Percentiles rank a stretch among this genome's conserved stretches.
These are phyloP conservation scores for Eulithis prunata DNA, from an alignment of 2,888 invertebrate species.

Conservation along the genomic window DNA sequence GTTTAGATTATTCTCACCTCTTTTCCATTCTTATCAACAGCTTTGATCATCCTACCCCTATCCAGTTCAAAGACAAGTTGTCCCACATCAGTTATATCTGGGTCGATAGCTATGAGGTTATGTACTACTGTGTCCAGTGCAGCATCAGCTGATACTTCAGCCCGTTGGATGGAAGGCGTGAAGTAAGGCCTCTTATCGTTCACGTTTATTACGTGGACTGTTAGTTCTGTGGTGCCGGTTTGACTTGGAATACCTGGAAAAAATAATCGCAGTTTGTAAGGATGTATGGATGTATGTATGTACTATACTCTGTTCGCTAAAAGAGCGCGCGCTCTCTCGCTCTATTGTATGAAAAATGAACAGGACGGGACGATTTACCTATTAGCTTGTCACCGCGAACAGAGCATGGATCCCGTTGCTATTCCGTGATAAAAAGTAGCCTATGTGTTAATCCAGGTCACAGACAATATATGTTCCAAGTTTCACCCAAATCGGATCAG, in stretches of 20 bases:
- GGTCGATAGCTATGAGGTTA: conserved; percentile 89
- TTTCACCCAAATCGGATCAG: too few relatives aligned
- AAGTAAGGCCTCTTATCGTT: conserved; percentile 95
- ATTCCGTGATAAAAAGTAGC: too few relatives aligned
- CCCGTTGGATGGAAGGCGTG: conserved; percentile 90
- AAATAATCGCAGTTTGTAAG: too few relatives aligned
- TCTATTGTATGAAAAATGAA: too few relatives aligned
- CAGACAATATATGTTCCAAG: too few relatives aligned
- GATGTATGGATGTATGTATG: too few relatives aligned
- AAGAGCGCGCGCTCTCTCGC: too few relatives aligned
- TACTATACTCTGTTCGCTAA: too few relatives aligned
- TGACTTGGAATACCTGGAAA: conserved; percentile 88
- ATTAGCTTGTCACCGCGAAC: too few relatives aligned
- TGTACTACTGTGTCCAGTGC: conserved; percentile 88
- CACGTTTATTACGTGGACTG: conserved; percentile 91
- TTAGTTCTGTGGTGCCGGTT: conserved; percentile 92
- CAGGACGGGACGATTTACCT: too few relatives aligned
- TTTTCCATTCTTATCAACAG: conserved; percentile 92
- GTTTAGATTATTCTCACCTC: conserved; percentile 74
- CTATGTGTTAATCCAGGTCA: too few relatives aligned
- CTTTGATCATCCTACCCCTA: conserved; percentile 88
- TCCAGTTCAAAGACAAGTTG: conserved; percentile 87
- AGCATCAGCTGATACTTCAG: conserved; percentile 92
- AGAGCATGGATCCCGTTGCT: too few relatives aligned
- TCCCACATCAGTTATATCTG: conserved; percentile 89